Conservation (phyloP, 30 jellyfish, hydroid and myxozoan genomes). For the Nemopilema nomurai region DNA sequence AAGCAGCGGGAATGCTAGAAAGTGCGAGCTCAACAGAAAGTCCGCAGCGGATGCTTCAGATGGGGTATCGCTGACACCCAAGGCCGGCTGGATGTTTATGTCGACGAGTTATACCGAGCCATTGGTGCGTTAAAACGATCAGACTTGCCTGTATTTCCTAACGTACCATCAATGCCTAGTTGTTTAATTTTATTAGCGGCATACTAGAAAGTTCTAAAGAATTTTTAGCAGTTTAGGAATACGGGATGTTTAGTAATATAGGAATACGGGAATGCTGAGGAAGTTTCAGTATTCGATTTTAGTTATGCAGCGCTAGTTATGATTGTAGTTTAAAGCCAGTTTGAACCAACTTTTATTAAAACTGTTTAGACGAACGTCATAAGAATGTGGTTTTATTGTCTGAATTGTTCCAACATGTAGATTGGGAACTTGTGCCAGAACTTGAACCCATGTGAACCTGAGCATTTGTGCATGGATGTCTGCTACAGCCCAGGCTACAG, state of each 20-base stretch:
- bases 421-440: not conserved
- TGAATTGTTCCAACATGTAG: not conserved
- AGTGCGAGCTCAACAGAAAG: not conserved
- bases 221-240: too few species aligned
- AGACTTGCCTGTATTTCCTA: not conserved
- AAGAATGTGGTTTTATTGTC: too few species aligned
- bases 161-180: too few species aligned
- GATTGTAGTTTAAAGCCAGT: too few species aligned
- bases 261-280: too few species aligned
- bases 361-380: too few species aligned
- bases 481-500: not conserved
- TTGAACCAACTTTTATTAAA: not conserved
- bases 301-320: too few species aligned
- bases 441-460: not conserved
- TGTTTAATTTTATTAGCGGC: too few species aligned
- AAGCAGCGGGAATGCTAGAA: not conserved
- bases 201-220: too few species aligned
- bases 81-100: not conserved
- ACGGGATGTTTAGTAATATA: too few species aligned
- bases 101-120: not conserved
- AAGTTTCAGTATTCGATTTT: too few species aligned
- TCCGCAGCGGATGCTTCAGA: not conserved
- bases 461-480: not conserved
- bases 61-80: not conserved
- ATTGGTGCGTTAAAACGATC: not conserved